A percentile compares a stretch with the other conserved stretches of the same genome.
Conservation (phyloP, 2,888 invertebrate species). For the Euclidia mi region DNA sequence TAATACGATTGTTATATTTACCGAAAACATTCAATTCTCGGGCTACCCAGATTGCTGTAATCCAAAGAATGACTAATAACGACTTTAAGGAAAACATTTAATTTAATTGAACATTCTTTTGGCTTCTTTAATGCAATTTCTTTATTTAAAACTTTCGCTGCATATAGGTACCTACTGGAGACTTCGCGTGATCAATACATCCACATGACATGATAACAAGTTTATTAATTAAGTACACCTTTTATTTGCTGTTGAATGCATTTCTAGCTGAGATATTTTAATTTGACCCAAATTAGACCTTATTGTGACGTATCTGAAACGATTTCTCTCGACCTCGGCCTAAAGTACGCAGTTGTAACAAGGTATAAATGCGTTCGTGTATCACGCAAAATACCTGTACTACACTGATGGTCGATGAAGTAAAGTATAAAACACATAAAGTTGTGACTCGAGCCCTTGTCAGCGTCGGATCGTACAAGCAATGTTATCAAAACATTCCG, state of each 20-base stretch:
- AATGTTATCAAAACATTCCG: slow-evolving; percentile 77
- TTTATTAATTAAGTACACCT: background rate
- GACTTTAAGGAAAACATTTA: slow-evolving; percentile 16
- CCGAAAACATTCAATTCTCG: slow-evolving; percentile 35
- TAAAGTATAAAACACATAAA: slow-evolving; percentile 23
- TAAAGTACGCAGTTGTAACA: slow-evolving; percentile 69
- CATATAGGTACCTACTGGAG: background rate
- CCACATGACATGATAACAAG: background rate
- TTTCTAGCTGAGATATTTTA: slow-evolving; percentile 3
- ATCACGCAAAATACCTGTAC: slow-evolving; percentile 59
- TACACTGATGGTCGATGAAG: slow-evolving; percentile 1
- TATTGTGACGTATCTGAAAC: slow-evolving; percentile 62
- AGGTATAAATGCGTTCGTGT: slow-evolving; percentile 62
- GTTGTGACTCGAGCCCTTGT: slow-evolving; percentile 17
- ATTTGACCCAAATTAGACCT: slow-evolving; percentile 35
- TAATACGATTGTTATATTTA: slow-evolving; percentile 42
- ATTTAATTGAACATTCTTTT: background rate
- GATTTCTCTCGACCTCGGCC: slow-evolving; percentile 86
- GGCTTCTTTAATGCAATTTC: background rate
- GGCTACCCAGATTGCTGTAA: slow-evolving; percentile 27
- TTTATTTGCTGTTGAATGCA: background rate
- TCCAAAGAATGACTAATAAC: slow-evolving; percentile 19
- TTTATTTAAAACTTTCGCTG: background rate
- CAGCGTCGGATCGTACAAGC: slow-evolving; percentile 30
- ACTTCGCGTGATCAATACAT: slow-evolving; percentile 5